A percentile compares a stretch with the other conserved stretches of the same genome.
phyloP scores from a whole-genome alignment of 1,140 invertebrate species.

The Radopholus similis region DNA sequence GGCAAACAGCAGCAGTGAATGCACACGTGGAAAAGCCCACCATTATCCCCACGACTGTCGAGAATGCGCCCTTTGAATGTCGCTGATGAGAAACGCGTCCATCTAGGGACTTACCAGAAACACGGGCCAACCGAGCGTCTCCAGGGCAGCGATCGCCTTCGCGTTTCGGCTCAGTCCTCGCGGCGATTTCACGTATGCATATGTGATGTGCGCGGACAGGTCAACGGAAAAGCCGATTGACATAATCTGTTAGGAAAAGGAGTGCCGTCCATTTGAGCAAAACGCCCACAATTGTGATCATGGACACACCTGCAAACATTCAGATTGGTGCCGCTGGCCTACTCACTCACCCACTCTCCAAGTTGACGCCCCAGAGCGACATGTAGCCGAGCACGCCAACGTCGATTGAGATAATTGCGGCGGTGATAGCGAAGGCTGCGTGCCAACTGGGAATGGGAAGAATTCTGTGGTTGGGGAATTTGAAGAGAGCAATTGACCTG shows the following conservation, averaged over 20 bases:
- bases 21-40: neutral
- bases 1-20: neutral
- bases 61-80: conserved; percentile 48
- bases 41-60: conserved; percentile 58
- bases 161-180: conserved; percentile 57
- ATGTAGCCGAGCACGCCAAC: conserved; percentile 75
- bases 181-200: conserved; percentile 62
- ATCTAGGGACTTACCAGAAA: conserved; percentile 74
- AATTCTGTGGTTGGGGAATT: no score
- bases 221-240: conserved; percentile 83
- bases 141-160: conserved; percentile 70
- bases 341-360: conserved; percentile 67
- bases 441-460: conserved; percentile 22
- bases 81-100: neutral
- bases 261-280: neutral
- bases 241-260: conserved; percentile 68
- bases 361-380: conserved; percentile 76
- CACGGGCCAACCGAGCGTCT: conserved; percentile 75
- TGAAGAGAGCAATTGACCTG: no score
- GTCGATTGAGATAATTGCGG: conserved; percentile 74
- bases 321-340: neutral
- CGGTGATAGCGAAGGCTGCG: conserved; percentile 67
- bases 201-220: conserved; percentile 80
- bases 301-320: conserved; percentile 66
- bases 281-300: conserved; percentile 65